Conservation (phyloP, 2,113 vertebrate species). For the Oostethus manadensis region DNA sequence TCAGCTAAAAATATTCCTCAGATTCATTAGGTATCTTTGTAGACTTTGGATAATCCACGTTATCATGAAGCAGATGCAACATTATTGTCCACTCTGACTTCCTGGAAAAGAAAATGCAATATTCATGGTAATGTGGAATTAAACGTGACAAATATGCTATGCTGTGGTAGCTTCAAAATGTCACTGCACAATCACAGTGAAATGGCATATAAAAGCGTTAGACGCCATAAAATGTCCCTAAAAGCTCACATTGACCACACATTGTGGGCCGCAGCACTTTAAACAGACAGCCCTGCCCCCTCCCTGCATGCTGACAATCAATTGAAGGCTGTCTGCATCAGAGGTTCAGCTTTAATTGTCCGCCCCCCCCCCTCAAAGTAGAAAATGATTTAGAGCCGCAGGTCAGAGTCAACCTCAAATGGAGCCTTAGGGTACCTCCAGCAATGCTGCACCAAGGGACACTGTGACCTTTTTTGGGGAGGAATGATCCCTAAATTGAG, state of each 20-base stretch:
- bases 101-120: background rate
- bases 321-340: constrained; percentile 28
- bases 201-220: background rate
- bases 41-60: no score
- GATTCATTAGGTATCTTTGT: no score
- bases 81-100: no score
- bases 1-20: no score
- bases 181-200: background rate
- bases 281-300: constrained; percentile 23
- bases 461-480: constrained; percentile 43
- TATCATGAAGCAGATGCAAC: no score
- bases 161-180: background rate
- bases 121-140: no score
- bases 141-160: no score
- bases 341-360: constrained; percentile 52
- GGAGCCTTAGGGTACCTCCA: constrained; percentile 45
- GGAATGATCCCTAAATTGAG: constrained; percentile 33
- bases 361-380: constrained; percentile 38
- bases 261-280: constrained; percentile 13
- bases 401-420: constrained; percentile 54
- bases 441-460: constrained; percentile 22
- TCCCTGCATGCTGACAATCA: constrained; percentile 41
- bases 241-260: constrained; percentile 14
- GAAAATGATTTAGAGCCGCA: constrained; percentile 60
- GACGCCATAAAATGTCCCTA: background rate